Conservation (phyloP, 2,797 vertebrate species). For the Lagocephalus sceleratus region DNA sequence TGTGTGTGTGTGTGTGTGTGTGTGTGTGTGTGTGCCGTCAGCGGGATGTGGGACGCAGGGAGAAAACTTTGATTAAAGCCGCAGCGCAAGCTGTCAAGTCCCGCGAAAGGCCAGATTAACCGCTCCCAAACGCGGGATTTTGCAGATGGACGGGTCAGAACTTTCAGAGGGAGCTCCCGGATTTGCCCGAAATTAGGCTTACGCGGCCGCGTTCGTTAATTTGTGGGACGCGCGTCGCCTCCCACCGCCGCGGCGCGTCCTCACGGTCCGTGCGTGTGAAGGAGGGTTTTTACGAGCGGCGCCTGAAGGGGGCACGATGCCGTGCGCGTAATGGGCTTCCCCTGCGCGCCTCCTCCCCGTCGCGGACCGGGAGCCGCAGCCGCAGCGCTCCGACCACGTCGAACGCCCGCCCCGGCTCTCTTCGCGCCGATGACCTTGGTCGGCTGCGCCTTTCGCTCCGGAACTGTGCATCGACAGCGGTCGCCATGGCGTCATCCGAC, state of each 20-base stretch:
- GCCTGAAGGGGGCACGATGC: conserved; percentile 54
- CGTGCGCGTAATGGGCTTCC: conserved; percentile 65
- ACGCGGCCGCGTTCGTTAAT: too few relatives aligned
- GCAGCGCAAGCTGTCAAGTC: neutral
- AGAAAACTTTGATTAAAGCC: neutral
- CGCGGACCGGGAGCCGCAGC: conserved; percentile 55
- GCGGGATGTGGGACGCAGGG: neutral
- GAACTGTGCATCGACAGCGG: conserved; percentile 2
- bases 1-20: too few relatives aligned
- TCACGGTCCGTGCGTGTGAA: too few relatives aligned
- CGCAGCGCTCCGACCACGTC: conserved; percentile 35
- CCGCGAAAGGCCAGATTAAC: neutral
- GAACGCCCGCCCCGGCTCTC: conserved; percentile 44
- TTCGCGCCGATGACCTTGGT: conserved; percentile 73
- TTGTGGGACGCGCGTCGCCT: too few relatives aligned
- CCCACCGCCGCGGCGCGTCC: too few relatives aligned
- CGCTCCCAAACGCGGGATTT: neutral
- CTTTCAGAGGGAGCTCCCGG: neutral
- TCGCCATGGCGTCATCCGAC: conserved; percentile 86
- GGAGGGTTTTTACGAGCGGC: conserved; percentile 28
- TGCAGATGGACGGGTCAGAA: neutral
- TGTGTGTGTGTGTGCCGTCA: conserved; percentile 22
- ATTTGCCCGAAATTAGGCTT: too few relatives aligned
- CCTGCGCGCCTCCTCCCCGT: conserved; percentile 35
- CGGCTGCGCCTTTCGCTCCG: conserved; percentile 25